Evolutionary conservation across 1,140 invertebrate genomes (phyloP), one percentile per base, ranked within the genome.

Genomic region (Drosophila nebulosa): DNA sequence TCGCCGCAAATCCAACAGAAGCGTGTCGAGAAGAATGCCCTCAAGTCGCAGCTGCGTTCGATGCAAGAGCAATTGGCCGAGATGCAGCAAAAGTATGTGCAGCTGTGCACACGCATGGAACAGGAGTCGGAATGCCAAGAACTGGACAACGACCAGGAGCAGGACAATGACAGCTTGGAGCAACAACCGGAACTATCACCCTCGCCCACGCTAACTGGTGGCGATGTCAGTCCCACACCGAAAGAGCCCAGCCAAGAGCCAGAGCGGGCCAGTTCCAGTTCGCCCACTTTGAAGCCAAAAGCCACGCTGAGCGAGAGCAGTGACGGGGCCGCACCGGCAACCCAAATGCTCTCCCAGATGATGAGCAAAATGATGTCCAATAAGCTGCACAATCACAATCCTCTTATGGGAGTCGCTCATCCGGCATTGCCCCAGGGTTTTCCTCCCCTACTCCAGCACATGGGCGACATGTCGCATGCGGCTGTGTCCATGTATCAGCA

Each of bases 81-180:
- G 86, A 97, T 98, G 95, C 96, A 97, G 92, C 96, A 97, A 90
- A 96, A 97, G 88, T 98, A 98, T 90, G 94, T 96, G 79, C 96
- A 97, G 90, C 92, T 97, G 73, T 97, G 96, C 90, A 96, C 95
- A 88, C 93, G 96, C 80, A 96, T 97, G 94, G 96, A 96, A 75
- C 95, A 96, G 80, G 95, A 96, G 60, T 94, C 93, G n/a, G 94
- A 94, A 73, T 95, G 94, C 58, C 94, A 94, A 74, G 95, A 95
- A 81, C 94, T 95, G 64, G 95, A 96, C 74, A 79, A 88, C 12
- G 96, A 96, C 78, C 94, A 94, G 53, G 93, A 93, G 56, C 93
- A 93, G 16, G 93, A 94, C 79, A 95, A 76, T 94, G 94, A 61
- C 94, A 96, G 72, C 14, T 6, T 84, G 1, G 95, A 96, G 78